phyloP scores from a whole-genome alignment of 1,140 invertebrate genomes.

The Nasonia giraulti region DNA sequence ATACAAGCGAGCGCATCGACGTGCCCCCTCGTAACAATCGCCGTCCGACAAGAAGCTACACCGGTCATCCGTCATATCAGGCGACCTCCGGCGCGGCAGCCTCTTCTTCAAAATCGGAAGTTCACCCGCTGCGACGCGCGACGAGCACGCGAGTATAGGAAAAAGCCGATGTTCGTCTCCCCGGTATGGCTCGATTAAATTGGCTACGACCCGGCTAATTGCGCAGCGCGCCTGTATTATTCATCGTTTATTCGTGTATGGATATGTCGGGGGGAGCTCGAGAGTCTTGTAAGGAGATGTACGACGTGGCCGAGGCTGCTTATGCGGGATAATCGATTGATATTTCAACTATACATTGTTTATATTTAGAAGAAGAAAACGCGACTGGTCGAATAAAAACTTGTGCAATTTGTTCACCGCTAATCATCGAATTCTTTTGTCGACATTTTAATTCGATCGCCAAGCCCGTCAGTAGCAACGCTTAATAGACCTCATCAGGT shows the following conservation, averaged over 20 bases:
- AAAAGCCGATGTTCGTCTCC: not conserved
- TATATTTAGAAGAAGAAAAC: no score
- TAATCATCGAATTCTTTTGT: not conserved
- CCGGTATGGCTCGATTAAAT: slow-evolving; percentile 68
- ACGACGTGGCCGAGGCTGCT: not conserved
- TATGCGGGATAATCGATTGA: not conserved
- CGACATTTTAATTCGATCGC: not conserved
- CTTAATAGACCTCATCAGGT: no score
- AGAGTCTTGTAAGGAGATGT: slow-evolving; percentile 21
- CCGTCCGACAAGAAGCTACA: not conserved
- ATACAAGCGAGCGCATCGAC: not conserved
- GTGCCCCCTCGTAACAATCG: slow-evolving; percentile 20
- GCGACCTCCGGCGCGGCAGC: slow-evolving; percentile 3
- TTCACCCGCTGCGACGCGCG: slow-evolving; percentile 15
- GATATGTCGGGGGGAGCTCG: not conserved
- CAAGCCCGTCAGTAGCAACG: no score
- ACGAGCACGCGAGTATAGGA: slow-evolving; percentile 52
- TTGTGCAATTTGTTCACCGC: slow-evolving; percentile 33
- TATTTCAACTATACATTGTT: not conserved
- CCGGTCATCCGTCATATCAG: not conserved
- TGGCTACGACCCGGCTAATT: slow-evolving; percentile 72
- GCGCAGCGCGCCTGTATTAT: slow-evolving; percentile 70
- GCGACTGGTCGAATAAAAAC: slow-evolving; percentile 12
- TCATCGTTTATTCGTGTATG: slow-evolving; percentile 58
- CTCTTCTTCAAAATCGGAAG: slow-evolving; percentile 41